These are phyloP conservation scores for Coryphaenoides rupestris DNA, from an alignment of 2,113 vertebrate genomes.

Conservation along the genomic window DNA sequence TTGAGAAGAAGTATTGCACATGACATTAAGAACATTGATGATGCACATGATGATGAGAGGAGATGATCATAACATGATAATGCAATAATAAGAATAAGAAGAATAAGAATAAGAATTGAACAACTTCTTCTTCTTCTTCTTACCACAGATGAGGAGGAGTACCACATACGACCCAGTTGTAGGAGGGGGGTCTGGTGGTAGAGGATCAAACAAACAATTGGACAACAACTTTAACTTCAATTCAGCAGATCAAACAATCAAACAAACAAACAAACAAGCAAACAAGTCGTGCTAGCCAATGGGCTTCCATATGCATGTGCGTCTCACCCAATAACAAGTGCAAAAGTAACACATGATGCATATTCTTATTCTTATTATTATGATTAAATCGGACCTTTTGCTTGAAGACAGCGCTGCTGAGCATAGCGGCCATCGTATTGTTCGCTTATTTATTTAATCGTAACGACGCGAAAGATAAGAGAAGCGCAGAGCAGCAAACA, in stretches of 20 bases:
- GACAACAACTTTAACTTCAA: not conserved
- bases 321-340: too few relatives aligned
- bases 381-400: conserved; percentile 51
- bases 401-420: conserved; percentile 39
- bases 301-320: conserved; percentile 2
- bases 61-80: too few relatives aligned
- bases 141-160: conserved; percentile 67
- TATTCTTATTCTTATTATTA: too few relatives aligned
- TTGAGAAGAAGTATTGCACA: too few relatives aligned
- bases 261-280: too few relatives aligned
- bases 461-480: conserved; percentile 31
- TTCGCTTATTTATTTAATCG: not conserved
- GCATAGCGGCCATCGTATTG: conserved; percentile 49
- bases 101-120: too few relatives aligned
- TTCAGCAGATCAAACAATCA: not conserved
- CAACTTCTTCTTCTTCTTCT: too few relatives aligned
- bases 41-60: too few relatives aligned
- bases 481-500: conserved; percentile 13
- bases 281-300: too few relatives aligned
- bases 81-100: too few relatives aligned
- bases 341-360: not conserved
- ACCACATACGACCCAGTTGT: conserved; percentile 61
- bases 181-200: conserved; percentile 51
- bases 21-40: too few relatives aligned
- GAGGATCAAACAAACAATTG: not conserved